Evolutionary conservation across 2,113 vertebrate genomes (phyloP).

Genomic region (Cathartes aura): DNA sequence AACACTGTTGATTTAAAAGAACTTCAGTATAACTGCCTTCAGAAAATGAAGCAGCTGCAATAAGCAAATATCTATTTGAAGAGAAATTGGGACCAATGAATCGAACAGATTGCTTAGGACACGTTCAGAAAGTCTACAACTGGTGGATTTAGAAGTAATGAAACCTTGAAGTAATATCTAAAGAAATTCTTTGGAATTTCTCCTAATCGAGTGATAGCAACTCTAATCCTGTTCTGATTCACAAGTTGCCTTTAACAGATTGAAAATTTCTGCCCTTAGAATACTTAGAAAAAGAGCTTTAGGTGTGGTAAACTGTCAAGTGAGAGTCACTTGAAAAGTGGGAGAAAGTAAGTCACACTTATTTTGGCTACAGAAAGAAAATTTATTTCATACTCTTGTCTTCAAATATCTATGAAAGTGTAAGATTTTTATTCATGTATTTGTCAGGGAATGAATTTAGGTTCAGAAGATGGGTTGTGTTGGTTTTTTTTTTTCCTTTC

Average conservation of each 20-base stretch:
- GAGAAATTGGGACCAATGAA: not conserved
- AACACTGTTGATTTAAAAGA: not conserved
- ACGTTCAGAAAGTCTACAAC: not conserved
- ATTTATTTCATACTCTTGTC: not conserved
- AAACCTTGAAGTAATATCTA: not conserved
- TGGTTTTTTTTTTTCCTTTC: fast-evolving
- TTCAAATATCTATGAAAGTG: not conserved
- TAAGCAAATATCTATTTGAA: not conserved
- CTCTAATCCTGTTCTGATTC: not conserved
- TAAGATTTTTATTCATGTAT: not conserved
- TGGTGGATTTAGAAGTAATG: not conserved
- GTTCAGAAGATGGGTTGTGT: not conserved
- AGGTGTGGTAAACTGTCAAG: not conserved
- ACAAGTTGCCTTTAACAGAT: not conserved
- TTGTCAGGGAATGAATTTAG: not conserved
- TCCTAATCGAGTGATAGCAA: not conserved
- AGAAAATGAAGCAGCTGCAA: not conserved
- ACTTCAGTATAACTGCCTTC: not conserved
- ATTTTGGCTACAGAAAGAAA: not conserved
- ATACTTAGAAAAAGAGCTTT: not conserved
- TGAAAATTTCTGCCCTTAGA: not conserved
- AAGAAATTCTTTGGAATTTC: not conserved
- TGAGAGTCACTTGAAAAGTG: not conserved
- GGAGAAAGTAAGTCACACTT: not conserved
- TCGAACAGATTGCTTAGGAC: not conserved